phyloP scores from a whole-genome alignment of 1,140 invertebrate species.

The Hirudo medicinalis region DNA sequence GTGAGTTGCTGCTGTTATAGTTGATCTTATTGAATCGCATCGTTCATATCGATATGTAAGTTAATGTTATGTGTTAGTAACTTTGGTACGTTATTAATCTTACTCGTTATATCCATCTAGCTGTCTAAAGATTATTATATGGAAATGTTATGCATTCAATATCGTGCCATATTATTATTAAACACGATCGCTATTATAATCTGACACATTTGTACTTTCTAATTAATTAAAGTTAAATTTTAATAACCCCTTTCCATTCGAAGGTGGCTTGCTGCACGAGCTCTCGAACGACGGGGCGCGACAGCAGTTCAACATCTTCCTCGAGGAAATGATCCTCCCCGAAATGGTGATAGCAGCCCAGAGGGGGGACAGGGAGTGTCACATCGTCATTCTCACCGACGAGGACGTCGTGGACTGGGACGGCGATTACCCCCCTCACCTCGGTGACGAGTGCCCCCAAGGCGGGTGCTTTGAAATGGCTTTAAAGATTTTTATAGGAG shows the following conservation, averaged over 20 bases:
- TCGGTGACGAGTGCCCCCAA: slow-evolving; percentile 95
- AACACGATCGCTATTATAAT: too few species aligned
- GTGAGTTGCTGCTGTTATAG: slow-evolving; percentile 47
- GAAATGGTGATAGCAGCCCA: slow-evolving; percentile 86
- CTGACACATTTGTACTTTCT: too few species aligned
- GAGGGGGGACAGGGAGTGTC: slow-evolving; percentile 48
- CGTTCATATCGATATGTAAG: too few species aligned
- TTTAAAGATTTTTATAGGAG: neutral
- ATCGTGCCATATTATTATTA: too few species aligned
- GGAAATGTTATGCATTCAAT: too few species aligned
- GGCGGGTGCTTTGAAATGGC: slow-evolving; percentile 42
- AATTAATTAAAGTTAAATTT: slow-evolving; percentile 13
- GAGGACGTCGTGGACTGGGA: slow-evolving; percentile 97
- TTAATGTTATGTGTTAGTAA: too few species aligned
- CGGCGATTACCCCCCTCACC: slow-evolving; percentile 92
- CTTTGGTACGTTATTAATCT: too few species aligned
- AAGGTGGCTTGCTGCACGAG: slow-evolving; percentile 88
- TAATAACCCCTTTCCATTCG: slow-evolving; percentile 18
- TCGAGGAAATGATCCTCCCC: slow-evolving; percentile 87
- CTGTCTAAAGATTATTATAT: too few species aligned
- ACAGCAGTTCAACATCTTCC: slow-evolving; percentile 85
- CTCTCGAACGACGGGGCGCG: slow-evolving; percentile 95
- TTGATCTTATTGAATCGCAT: too few species aligned
- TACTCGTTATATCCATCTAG: too few species aligned
- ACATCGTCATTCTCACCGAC: slow-evolving; percentile 84